Evolutionary conservation across 2,113 vertebrate species (phyloP), one percentile per base, ranked within the genome.

Genomic region (Picathartes gymnocephalus): DNA sequence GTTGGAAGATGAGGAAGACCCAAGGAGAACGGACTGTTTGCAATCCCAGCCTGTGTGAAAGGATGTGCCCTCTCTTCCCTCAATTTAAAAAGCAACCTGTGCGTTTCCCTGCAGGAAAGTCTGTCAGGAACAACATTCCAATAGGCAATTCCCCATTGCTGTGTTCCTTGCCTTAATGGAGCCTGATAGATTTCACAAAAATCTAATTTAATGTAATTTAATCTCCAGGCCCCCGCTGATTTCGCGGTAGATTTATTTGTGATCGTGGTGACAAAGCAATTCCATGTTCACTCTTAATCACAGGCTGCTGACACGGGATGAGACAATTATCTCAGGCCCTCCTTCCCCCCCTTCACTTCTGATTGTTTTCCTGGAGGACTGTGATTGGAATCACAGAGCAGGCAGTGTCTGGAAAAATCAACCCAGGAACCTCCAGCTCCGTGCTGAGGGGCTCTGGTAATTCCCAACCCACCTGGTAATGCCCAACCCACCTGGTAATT

Each of bases 121-220:
- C 71, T 47, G 73, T 70, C 65, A 95, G 85, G n/a, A 79, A 11
- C 62, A 54, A 44, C 42, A 51, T 48, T 58, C 76, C 47, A 73
- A 39, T 0, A 31, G 27, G 1, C 8, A 95, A 91, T 88, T 80
- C 93, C 78, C 94, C 50, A 73, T 13, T 1, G 11, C 85, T n/a
- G 37, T 44, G 81, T 44, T 54, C 77, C 85, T 65, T 51, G 45
- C 76, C 78, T 79, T 96, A 80, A 92, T 93, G 88, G 58, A 93
- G 58, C 13, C 89, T 70, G 89, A 90, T 90, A 30, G 89, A 88
- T 93, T 82, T 80, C 84, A 90, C 70, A 80, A 54, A 87, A 94
- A 92, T 65, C 88, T 92, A 90, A 95, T 90, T 82, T 72, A 40
- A 79, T 18, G 81, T 81, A 89, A 95, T 95, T 91, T 94, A 92